Evolutionary conservation across 2,888 invertebrate species (phyloP), one percentile per base, ranked within the genome.

Genomic region (Thelaira solivaga): DNA sequence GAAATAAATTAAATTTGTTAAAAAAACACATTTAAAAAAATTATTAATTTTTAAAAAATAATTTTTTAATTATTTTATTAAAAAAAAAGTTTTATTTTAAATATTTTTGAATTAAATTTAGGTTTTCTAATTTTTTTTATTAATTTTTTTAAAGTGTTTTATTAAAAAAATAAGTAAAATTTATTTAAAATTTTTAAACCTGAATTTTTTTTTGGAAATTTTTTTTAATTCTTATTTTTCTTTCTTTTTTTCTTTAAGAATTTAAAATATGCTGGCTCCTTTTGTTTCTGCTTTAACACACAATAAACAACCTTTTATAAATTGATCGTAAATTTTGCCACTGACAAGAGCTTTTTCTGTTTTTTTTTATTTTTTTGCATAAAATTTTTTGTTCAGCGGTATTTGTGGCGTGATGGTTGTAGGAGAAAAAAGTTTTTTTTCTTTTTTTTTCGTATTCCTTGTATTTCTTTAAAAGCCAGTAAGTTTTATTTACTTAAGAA

Each of bases 321-420:
- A 62, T 51, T 53, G 74, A 78, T 81, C 81, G 80, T 82, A 80
- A 82, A 82, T 81, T 80, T 81, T 72, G 51, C 67, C 67, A 81
- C 80, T 82, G 83, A 82, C 82, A 82, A 77, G 78, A 69, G 39
- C 43, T n/a, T n/a, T n/a, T n/a, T n/a, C n/a, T 75, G 76, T 55
- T 43, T 59, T 43, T 49, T 39, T 36, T 18, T n/a, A 4, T 20
- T 31, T 16, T 22, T 49, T n/a, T n/a, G n/a, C n/a, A n/a, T n/a
- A n/a, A n/a, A n/a, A n/a, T n/a, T 16, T 29, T n/a, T 43, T 41
- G 11, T 29, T 6, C 22, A n/a, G 6, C 39, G 13, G 29, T 31
- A 55, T 29, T 13, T 68, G 41, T 41, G 31, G 51, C 36, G 45
- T 62, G 49, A 68, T 49, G 68, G 68, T 13, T 31, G 55, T 22